Base-by-base conservation (phyloP, 2,113 vertebrate genomes). In the Atrichornis clamosus region DNA sequence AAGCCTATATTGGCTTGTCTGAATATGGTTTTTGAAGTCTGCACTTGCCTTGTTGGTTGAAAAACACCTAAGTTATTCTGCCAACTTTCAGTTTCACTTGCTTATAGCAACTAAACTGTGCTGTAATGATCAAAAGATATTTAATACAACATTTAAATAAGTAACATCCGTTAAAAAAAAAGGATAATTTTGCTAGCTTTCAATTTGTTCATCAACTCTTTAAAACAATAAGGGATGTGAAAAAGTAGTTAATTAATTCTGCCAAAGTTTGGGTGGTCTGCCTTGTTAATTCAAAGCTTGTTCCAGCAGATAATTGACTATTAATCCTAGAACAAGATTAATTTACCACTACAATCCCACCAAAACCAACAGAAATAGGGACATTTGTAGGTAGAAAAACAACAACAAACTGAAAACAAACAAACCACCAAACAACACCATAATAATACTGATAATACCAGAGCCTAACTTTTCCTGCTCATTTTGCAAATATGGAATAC, bases 211-310 rank as follows among this genome's bases (percentile, higher is more conserved):
- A 90, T 85, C n/a, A 92, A 87, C 59, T 15, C 65, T 75, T 84
- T 65, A 32, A 39, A 85, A 93, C 80, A 67, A 28, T 77, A 94
- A 87, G 33, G 47, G 56, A 87, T 63, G 59, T 92, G 84, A 97
- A 97, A 94, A 63, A 94, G 47, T 95, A 96, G 47, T 89, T 96
- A 90, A 94, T 96, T 90, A 90, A 90, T 96, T 87, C 84, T 81
- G 62, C 49, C 92, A 92, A 96, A 96, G 92, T 89, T 95, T 82
- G 83, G 81, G 91, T 90, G 72, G 83, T 83, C 79, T 93, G 46
- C 63, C 90, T 87, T 80, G 62, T 95, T 96, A 96, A 96, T 84
- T 87, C 58, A 90, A 81, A 93, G 58, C 86, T 65, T 80, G 53
- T 95, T 94, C 91, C 92, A 92, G 20, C 78, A 91, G 52, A 90